phyloP scores from a whole-genome alignment of 2,797 vertebrate genomes.

The Yasuhikotakia modesta region DNA sequence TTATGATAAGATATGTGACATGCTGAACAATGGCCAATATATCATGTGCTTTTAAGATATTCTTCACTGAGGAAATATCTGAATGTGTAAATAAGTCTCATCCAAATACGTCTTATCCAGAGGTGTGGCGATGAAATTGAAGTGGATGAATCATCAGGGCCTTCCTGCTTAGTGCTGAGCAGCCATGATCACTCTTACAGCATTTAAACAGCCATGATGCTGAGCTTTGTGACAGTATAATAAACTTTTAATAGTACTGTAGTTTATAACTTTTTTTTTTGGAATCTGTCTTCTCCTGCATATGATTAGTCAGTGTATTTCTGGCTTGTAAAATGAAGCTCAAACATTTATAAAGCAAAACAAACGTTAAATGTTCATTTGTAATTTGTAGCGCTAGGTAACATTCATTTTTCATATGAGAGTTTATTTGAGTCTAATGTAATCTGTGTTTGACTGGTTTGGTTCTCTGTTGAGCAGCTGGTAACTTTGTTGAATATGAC shows the following conservation, averaged over 20 bases:
- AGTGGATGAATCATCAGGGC: neutral
- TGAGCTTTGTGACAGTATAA: neutral
- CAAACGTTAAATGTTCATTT: neutral
- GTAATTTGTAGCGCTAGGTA: neutral
- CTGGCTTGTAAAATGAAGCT: neutral
- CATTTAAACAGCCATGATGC: neutral
- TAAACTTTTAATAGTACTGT: neutral
- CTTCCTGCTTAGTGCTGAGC: constrained; percentile 5
- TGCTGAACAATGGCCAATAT: neutral
- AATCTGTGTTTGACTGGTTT: neutral
- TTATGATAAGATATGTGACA: neutral
- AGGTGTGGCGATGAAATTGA: constrained; percentile 10
- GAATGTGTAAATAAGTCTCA: neutral
- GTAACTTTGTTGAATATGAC: neutral
- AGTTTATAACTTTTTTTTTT: neutral
- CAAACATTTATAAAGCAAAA: neutral
- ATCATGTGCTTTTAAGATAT: neutral
- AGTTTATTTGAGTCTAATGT: neutral
- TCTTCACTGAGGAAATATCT: neutral
- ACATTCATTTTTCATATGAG: neutral
- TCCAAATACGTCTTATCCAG: neutral
- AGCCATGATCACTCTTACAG: neutral
- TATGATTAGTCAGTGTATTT: neutral
- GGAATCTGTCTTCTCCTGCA: neutral
- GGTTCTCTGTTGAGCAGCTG: neutral